phyloP scores from a whole-genome alignment of 2,888 invertebrate genomes.

The Xestobium rufovillosum region DNA sequence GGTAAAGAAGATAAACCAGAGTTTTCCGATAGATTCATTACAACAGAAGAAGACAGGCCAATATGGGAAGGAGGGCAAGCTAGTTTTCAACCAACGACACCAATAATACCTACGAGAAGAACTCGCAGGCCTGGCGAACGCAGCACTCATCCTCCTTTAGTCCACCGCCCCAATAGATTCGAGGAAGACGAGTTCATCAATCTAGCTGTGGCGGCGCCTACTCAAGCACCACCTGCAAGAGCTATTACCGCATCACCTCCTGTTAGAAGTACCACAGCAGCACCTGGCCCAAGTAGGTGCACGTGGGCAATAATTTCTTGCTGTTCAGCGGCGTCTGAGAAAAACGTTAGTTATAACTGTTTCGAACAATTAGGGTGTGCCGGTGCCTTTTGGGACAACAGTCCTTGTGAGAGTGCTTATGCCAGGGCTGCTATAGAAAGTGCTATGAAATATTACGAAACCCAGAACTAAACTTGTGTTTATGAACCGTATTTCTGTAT shows the following conservation, averaged over 20 bases:
- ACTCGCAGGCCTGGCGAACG: conserved; percentile 19
- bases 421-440: conserved; percentile 51
- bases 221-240: conserved; percentile 29
- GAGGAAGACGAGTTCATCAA: neutral
- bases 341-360: conserved; percentile 50
- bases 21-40: conserved; percentile 20
- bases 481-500: no score
- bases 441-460: conserved; percentile 38
- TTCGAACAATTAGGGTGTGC: conserved; percentile 67
- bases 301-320: conserved; percentile 71
- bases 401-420: conserved; percentile 61
- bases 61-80: conserved; percentile 30
- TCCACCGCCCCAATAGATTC: conserved; percentile 18
- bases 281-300: conserved; percentile 51
- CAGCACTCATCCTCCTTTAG: conserved; percentile 27
- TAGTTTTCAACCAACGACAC: conserved; percentile 12
- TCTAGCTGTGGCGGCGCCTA: conserved; percentile 29
- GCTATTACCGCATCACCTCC: conserved; percentile 29
- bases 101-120: conserved; percentile 15
- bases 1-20: conserved; percentile 11
- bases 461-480: conserved; percentile 11
- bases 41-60: conserved; percentile 32
- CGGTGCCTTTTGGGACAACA: conserved; percentile 64
- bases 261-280: conserved; percentile 41
- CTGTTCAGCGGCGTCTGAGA: conserved; percentile 49